These are phyloP conservation scores for Pristionchus arcanus DNA, from an alignment of 2,888 invertebrate species.

Conservation along the genomic window DNA sequence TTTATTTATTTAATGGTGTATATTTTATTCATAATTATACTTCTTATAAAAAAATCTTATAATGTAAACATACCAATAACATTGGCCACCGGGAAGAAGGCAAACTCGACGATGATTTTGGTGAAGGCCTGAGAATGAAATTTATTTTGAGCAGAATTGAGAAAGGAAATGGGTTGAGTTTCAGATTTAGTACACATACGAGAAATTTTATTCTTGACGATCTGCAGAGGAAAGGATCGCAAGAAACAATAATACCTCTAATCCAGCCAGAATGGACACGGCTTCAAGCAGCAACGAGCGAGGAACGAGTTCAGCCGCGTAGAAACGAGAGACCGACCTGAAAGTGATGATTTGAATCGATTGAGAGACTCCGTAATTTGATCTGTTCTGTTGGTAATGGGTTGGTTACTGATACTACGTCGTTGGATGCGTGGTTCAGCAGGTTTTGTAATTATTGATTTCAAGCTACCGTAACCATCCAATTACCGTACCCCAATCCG, in stretches of 20 bases:
- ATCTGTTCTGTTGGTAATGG: too few species aligned
- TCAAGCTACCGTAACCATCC: slow-evolving; percentile 58
- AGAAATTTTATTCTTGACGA: too few species aligned
- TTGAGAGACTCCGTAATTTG: too few species aligned
- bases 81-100: slow-evolving; percentile 69
- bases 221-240: neutral
- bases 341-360: neutral
- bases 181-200: neutral
- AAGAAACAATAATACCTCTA: neutral
- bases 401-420: too few species aligned
- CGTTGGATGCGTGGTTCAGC: too few species aligned
- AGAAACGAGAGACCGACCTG: slow-evolving; percentile 67
- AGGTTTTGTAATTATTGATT: too few species aligned
- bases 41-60: too few species aligned
- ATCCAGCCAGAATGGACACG: slow-evolving; percentile 62
- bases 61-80: slow-evolving; percentile 58
- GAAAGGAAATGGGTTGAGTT: neutral
- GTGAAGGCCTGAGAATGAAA: slow-evolving; percentile 63
- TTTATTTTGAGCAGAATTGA: neutral
- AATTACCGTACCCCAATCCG: slow-evolving; percentile 59
- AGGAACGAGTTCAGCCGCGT: slow-evolving; percentile 69
- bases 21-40: neutral
- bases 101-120: slow-evolving; percentile 68
- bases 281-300: slow-evolving; percentile 64
- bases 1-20: neutral